phyloP scores from a whole-genome alignment of 2,113 vertebrate species.

The Petromus typicus region DNA sequence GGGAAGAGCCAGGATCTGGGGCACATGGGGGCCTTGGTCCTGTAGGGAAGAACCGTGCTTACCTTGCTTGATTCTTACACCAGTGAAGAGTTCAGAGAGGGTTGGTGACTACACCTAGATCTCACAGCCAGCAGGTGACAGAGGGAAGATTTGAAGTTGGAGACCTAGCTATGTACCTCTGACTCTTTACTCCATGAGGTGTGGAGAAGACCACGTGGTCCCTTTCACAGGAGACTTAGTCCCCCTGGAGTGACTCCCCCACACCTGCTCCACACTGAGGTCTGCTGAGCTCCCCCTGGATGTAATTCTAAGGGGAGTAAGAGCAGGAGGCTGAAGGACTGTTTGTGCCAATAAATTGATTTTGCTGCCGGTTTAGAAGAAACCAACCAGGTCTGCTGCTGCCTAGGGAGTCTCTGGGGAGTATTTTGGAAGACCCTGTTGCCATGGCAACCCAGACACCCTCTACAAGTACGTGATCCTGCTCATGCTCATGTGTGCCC shows the following conservation, averaged over 20 bases:
- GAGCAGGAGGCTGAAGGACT: background rate
- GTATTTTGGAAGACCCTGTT: conserved; percentile 61
- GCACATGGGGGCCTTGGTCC: background rate
- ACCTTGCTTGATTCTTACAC: background rate
- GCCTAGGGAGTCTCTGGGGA: conserved; percentile 58
- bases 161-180: rapidly evolving
- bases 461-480: conserved; percentile 27
- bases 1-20: background rate
- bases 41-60: rapidly evolving
- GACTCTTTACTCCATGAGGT: background rate
- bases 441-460: conserved; percentile 58
- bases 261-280: background rate
- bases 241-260: background rate
- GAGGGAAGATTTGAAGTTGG: background rate
- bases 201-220: background rate
- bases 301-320: background rate
- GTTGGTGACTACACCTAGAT: background rate
- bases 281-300: background rate
- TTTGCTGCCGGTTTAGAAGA: conserved; percentile 61
- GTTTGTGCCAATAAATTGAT: conserved; percentile 70
- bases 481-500: background rate
- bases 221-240: background rate
- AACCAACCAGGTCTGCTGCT: conserved; percentile 48
- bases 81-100: background rate
- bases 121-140: background rate